These are phyloP conservation scores for Microchrysa polita DNA, from an alignment of 2,888 invertebrate genomes.

Conservation along the genomic window DNA sequence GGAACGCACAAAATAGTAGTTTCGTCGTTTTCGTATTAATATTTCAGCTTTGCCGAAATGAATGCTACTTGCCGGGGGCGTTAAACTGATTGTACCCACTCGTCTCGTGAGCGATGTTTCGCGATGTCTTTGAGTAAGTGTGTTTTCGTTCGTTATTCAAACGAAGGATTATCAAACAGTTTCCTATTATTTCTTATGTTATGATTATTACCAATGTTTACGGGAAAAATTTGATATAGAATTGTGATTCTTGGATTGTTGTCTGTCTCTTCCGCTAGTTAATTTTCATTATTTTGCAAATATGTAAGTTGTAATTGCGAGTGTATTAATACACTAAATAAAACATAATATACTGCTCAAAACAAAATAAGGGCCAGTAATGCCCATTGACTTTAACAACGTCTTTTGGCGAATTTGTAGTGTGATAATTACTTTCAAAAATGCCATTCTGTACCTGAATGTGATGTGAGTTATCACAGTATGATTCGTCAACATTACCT, in stretches of 20 bases:
- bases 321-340: too few species aligned
- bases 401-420: too few species aligned
- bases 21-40: slow-evolving; percentile 21
- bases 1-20: background rate
- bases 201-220: slow-evolving; percentile 38
- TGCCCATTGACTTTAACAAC: too few species aligned
- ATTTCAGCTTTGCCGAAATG: slow-evolving; percentile 38
- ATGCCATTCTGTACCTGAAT: too few species aligned
- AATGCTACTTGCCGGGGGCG: background rate
- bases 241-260: slow-evolving; percentile 18
- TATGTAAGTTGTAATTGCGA: too few species aligned
- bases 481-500: too few species aligned
- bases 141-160: background rate
- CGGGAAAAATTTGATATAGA: slow-evolving; percentile 10
- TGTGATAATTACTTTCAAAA: too few species aligned
- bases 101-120: background rate
- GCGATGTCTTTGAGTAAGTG: slow-evolving; percentile 10
- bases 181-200: slow-evolving; percentile 39
- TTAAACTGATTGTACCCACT: background rate
- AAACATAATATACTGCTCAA: too few species aligned
- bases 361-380: too few species aligned
- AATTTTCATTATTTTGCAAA: slow-evolving; percentile 16
- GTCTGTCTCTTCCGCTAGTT: slow-evolving; percentile 25
- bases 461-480: too few species aligned
- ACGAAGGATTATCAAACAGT: background rate